Evolutionary conservation across 2,888 invertebrate species (phyloP).

Genomic region (Troides oblongomaculatus): DNA sequence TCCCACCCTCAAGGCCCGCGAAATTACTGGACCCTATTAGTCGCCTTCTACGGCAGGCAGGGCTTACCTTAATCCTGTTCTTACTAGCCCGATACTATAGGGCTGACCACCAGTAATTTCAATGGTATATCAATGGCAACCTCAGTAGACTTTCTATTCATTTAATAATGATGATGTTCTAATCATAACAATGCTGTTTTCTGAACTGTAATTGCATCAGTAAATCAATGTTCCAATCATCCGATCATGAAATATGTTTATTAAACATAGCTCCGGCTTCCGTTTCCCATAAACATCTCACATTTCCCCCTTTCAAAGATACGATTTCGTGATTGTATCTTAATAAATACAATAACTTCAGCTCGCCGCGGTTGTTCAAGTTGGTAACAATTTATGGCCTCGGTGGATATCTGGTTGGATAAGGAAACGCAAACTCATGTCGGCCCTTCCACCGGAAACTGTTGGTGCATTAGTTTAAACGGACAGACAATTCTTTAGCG

Average conservation of each 20-base stretch:
- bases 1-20: too few species aligned
- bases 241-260: too few species aligned
- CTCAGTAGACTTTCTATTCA: too few species aligned
- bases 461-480: constrained; percentile 15
- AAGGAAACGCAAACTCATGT: constrained; percentile 21
- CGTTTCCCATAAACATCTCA: neutral
- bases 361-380: neutral
- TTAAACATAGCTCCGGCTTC: neutral
- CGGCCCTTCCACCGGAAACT: constrained; percentile 10
- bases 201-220: too few species aligned
- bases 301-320: neutral
- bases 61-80: too few species aligned
- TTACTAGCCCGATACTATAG: too few species aligned
- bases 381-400: constrained; percentile 18
- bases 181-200: too few species aligned
- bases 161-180: too few species aligned
- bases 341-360: constrained; percentile 22
- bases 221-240: neutral
- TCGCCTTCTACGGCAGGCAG: too few species aligned
- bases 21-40: too few species aligned
- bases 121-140: too few species aligned
- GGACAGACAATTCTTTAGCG: constrained; percentile 10
- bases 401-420: constrained; percentile 20
- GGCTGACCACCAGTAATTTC: too few species aligned
- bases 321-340: constrained; percentile 12